Conservation (phyloP, 2,113 vertebrate genomes). For the Pitta sordida region DNA sequence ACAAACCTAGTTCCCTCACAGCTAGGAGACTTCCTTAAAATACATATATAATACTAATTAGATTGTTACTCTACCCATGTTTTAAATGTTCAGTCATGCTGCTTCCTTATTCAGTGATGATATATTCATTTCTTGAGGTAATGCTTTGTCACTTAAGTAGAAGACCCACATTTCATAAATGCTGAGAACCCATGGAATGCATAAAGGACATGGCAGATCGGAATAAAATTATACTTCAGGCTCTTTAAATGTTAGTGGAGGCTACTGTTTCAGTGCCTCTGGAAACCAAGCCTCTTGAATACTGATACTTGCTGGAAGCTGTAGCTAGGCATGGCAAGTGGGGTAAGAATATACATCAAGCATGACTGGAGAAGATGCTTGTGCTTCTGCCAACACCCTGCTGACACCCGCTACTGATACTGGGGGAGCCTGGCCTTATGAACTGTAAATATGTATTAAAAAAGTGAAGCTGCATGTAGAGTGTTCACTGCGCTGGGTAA, state of each 20-base stretch:
- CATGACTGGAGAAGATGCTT: neutral
- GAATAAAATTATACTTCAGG: slow-evolving; percentile 16
- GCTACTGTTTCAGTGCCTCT: slow-evolving; percentile 8
- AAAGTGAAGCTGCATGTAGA: neutral
- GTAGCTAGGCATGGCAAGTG: neutral
- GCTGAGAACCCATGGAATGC: neutral
- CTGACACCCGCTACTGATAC: neutral
- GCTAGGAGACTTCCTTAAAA: neutral
- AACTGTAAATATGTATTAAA: neutral
- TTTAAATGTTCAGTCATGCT: neutral
- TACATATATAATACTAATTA: neutral
- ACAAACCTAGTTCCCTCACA: too few relatives aligned
- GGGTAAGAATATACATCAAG: slow-evolving; percentile 6
- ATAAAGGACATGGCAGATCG: neutral
- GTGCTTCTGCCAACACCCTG: slow-evolving; percentile 11
- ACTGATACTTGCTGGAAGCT: slow-evolving; percentile 20
- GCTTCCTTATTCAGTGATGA: neutral
- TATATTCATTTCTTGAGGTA: neutral
- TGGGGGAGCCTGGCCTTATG: neutral
- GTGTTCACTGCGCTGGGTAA: neutral
- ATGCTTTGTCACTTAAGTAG: neutral
- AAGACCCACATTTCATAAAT: neutral
- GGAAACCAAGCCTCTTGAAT: slow-evolving; percentile 39
- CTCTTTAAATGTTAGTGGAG: slow-evolving; percentile 10
- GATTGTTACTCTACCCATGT: neutral